A percentile compares a stretch with the other conserved stretches of the same genome.
These are phyloP conservation scores for Danaus melanippus DNA, from an alignment of 1,140 invertebrate species.

Conservation along the genomic window DNA sequence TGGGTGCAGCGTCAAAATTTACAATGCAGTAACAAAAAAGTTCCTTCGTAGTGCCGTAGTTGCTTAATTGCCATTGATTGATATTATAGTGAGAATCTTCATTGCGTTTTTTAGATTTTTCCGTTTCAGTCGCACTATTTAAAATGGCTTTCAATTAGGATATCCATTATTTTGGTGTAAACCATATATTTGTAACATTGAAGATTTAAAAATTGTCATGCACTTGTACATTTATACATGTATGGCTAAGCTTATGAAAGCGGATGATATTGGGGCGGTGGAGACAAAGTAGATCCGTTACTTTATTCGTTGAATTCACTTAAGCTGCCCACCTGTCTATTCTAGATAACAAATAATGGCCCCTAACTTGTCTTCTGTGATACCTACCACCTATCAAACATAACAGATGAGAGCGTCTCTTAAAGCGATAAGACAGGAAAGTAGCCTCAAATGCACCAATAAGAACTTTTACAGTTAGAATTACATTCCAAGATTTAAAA, in stretches of 20 bases:
- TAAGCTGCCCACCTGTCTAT: constrained; percentile 8
- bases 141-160: not conserved
- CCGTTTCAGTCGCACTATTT: constrained; percentile 13
- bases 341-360: constrained; percentile 21
- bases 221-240: no score
- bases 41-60: constrained; percentile 24
- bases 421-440: constrained; percentile 14
- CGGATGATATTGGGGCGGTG: not conserved
- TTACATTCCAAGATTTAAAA: constrained; percentile 25
- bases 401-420: constrained; percentile 19
- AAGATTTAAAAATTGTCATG: no score
- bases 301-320: constrained; percentile 19
- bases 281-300: constrained; percentile 8
- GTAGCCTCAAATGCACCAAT: constrained; percentile 24
- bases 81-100: constrained; percentile 35
- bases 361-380: constrained; percentile 16
- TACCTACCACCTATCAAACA: constrained; percentile 21
- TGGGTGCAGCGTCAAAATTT: constrained; percentile 32
- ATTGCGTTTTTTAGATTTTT: constrained; percentile 30
- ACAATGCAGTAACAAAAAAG: constrained; percentile 35
- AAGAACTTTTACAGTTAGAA: constrained; percentile 24
- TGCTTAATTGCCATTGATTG: constrained; percentile 42
- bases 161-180: no score
- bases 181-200: no score
- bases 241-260: no score